Evolutionary conservation across 2,888 invertebrate genomes (phyloP).

Genomic region (Clanis bilineata): DNA sequence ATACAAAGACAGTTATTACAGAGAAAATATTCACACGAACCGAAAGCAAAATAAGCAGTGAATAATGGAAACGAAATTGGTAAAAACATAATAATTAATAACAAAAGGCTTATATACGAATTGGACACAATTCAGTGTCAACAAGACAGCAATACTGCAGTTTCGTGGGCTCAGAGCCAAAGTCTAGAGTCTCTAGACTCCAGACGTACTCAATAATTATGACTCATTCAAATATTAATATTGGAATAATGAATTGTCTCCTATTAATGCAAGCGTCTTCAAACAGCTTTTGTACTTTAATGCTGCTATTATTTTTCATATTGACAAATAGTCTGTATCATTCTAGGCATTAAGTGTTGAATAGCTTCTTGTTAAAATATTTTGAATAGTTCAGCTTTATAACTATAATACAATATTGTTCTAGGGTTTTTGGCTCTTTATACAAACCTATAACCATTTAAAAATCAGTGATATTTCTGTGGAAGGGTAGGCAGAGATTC

Average conservation of each 20-base stretch:
- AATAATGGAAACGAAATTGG: constrained; percentile 51
- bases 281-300: constrained; percentile 25
- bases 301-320: neutral
- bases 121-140: constrained; percentile 56
- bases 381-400: too few species aligned
- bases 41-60: too few species aligned
- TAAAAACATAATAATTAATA: constrained; percentile 76
- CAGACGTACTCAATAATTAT: constrained; percentile 58
- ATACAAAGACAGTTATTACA: too few species aligned
- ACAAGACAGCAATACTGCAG: constrained; percentile 60
- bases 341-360: too few species aligned
- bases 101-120: constrained; percentile 51
- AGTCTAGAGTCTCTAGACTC: constrained; percentile 42
- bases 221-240: constrained; percentile 14
- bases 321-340: neutral
- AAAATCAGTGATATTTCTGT: too few species aligned
- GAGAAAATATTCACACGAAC: too few species aligned
- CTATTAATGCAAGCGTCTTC: constrained; percentile 30
- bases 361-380: neutral
- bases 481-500: too few species aligned
- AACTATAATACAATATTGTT: too few species aligned
- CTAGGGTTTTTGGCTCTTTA: too few species aligned
- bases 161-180: constrained; percentile 65
- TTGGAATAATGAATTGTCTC: constrained; percentile 27
- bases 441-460: too few species aligned